A percentile compares a stretch with the other conserved stretches of the same genome.
Evolutionary conservation across 2,888 invertebrate species (phyloP).

Genomic region (Hypomecis punctinalis): DNA sequence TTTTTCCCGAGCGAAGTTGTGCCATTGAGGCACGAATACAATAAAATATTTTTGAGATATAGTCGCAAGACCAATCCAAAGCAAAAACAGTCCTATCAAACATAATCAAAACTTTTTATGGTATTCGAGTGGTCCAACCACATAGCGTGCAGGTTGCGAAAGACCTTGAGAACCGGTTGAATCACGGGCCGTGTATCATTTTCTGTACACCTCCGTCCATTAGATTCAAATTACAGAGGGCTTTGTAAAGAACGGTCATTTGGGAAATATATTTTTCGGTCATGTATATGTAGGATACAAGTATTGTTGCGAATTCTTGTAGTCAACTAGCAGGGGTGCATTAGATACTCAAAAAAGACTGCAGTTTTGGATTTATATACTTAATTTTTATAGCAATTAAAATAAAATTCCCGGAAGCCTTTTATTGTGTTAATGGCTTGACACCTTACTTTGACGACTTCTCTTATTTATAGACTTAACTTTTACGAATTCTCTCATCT

Average conservation of each 20-base stretch:
- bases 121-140: slow-evolving; percentile 20
- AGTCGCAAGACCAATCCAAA: too few relatives aligned
- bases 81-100: slow-evolving; percentile 9
- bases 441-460: too few relatives aligned
- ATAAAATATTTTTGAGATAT: too few relatives aligned
- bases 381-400: too few relatives aligned
- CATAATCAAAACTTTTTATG: slow-evolving; percentile 31
- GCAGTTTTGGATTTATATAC: too few relatives aligned
- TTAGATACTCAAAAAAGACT: too few relatives aligned
- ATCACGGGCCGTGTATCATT: slow-evolving; percentile 4
- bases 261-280: slow-evolving; percentile 2
- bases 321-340: too few relatives aligned
- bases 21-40: too few relatives aligned
- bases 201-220: slow-evolving; percentile 11
- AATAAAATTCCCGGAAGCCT: too few relatives aligned
- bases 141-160: slow-evolving; percentile 12
- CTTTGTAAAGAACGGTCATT: background rate
- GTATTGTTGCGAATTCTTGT: too few relatives aligned
- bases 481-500: background rate
- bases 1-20: too few relatives aligned
- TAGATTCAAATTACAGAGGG: slow-evolving; percentile 7
- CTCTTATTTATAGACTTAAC: background rate
- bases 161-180: slow-evolving; percentile 41
- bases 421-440: too few relatives aligned
- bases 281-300: background rate